A percentile compares a stretch with the other conserved stretches of the same genome.
Conservation (phyloP, 2,888 invertebrate species). For the Trissolcus japonicus region DNA sequence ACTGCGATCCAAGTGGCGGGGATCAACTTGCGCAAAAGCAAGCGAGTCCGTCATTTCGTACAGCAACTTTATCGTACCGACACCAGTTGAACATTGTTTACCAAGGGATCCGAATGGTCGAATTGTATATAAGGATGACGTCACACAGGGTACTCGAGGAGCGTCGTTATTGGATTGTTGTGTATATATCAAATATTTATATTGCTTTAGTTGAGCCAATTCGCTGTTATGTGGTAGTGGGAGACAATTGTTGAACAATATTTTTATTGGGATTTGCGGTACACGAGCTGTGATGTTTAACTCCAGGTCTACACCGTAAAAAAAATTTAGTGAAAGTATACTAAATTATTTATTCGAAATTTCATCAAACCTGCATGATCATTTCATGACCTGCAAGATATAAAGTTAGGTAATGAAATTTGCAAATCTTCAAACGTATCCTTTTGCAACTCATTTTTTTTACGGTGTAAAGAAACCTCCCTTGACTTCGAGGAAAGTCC, state of each 20-base stretch:
- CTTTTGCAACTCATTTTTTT: too few species aligned
- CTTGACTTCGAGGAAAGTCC: too few species aligned
- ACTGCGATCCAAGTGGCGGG: constrained; percentile 14
- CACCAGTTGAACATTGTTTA: constrained; percentile 31
- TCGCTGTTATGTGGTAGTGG: constrained; percentile 15
- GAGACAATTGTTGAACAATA: background rate
- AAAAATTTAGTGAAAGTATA: too few species aligned
- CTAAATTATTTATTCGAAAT: too few species aligned
- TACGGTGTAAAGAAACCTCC: too few species aligned
- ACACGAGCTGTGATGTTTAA: too few species aligned
- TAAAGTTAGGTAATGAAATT: too few species aligned
- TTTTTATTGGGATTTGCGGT: background rate
- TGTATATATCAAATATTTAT: constrained; percentile 42
- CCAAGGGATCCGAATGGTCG: constrained; percentile 44
- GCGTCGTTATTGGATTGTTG: constrained; percentile 41
- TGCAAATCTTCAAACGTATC: too few species aligned
- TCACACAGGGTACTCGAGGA: constrained; percentile 39
- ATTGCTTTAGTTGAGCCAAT: constrained; percentile 30
- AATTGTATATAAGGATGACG: constrained; percentile 30
- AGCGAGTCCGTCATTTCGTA: constrained; percentile 30
- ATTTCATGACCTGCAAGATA: too few species aligned
- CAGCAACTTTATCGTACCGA: constrained; percentile 41
- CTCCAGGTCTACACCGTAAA: too few species aligned
- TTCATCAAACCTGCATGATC: too few species aligned
- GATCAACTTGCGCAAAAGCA: constrained; percentile 26